Evolutionary conservation across 2,888 invertebrate species (phyloP), one percentile per base, ranked within the genome.

Genomic region (Archaeoteleia sp.): DNA sequence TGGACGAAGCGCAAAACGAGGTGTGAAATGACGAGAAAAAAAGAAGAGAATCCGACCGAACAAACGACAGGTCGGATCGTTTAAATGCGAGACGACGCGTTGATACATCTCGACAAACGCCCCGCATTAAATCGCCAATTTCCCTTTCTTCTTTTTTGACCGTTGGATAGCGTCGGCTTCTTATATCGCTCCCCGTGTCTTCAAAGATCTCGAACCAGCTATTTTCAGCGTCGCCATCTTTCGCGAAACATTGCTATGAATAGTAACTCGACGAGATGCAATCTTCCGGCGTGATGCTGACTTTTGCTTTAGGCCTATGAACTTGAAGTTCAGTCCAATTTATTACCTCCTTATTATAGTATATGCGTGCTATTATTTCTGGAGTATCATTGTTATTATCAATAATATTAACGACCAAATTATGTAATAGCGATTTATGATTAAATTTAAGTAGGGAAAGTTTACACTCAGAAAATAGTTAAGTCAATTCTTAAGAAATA

Each of bases 171-270:
- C 39, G 48, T 49, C 57, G 37, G 61, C 62, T 58, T 68, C 62
- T 68, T 68, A 58, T 68, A 68, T 68, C 57, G 62, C 54, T 57
- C 58, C 53, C 40, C 32, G 63, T 58, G 53, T 51, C 63, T 61
- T 69, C 57, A 54, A 37, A 61, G 48, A 61, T 65, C 62, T 71
- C 58, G 66, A 71, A 60, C 48, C 43, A 42, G 74, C 76, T 78
- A 78, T 78, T 78, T 78, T 77, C 72, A 76, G 74, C 72, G 13
- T 42, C 62, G 66, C 68, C 72, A 70, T 75, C 75, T 71, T 74
- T 71, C 67, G 60, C 73, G 67, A 73, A 69, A 63, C 57, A 58
- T 60, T 30, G 67, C 66, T 68, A 69, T 63, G 68, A 68, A 72
- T 72, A 70, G 67, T 76, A 61, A 67, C 71, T 67, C 53, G 49